Conservation (phyloP, 2,888 invertebrate genomes). For the Andrena camellia region DNA sequence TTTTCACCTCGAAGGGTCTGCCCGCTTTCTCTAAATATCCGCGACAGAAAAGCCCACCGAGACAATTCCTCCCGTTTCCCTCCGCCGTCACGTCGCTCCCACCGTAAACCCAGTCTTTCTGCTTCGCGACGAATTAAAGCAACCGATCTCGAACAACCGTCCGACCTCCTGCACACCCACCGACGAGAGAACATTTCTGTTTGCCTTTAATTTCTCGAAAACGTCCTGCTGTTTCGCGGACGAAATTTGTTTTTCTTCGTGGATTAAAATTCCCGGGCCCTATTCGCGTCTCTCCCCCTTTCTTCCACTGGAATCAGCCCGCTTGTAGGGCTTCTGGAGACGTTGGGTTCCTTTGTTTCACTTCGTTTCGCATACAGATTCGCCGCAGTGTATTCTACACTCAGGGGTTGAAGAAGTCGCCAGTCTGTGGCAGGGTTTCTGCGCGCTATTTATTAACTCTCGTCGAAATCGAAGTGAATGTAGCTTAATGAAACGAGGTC, state of each 20-base stretch:
- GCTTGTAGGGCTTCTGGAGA: background rate
- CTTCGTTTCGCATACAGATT: background rate
- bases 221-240: background rate
- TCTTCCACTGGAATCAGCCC: background rate
- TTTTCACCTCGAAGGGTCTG: slow-evolving; percentile 60
- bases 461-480: too few species aligned
- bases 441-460: too few species aligned
- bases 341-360: background rate
- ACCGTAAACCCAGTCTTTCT: background rate
- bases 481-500: too few species aligned
- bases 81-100: background rate
- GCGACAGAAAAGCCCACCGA: slow-evolving; percentile 34
- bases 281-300: background rate
- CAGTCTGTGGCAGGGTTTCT: too few species aligned
- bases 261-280: background rate
- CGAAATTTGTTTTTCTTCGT: slow-evolving; percentile 2
- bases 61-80: slow-evolving; percentile 40
- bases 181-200: slow-evolving; percentile 2
- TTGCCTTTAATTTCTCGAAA: slow-evolving; percentile 29
- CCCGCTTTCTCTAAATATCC: slow-evolving; percentile 60
- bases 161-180: background rate
- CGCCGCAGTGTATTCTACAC: background rate
- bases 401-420: background rate
- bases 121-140: slow-evolving; percentile 34
- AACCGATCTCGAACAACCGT: slow-evolving; percentile 34